Evolutionary conservation across 2,797 vertebrate species (phyloP).

Genomic region (Perodicticus potto): DNA sequence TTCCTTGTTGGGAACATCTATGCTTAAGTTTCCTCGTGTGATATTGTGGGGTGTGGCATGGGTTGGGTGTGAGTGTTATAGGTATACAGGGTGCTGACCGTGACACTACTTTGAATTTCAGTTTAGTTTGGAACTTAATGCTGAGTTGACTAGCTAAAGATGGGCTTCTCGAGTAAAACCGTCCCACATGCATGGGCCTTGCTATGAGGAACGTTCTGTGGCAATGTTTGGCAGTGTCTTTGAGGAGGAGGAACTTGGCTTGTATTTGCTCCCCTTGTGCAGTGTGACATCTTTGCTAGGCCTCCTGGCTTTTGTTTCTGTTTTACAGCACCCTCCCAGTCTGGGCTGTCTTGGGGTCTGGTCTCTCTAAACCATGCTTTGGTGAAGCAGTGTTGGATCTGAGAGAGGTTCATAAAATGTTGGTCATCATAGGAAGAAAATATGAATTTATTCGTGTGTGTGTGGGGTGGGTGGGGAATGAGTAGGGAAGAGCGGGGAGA

Average conservation of each 20-base stretch:
- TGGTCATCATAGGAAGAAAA: not conserved
- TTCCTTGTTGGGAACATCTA: not conserved
- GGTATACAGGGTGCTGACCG: too few species aligned
- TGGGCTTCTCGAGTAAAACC: accelerated
- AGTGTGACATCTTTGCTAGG: accelerated
- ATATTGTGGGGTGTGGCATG: not conserved
- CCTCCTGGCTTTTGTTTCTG: not conserved
- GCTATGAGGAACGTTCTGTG: accelerated
- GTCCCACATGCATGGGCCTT: accelerated
- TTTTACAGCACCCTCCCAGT: not conserved
- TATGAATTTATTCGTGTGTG: accelerated
- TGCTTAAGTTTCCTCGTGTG: not conserved
- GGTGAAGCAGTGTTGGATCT: not conserved
- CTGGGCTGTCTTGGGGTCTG: not conserved
- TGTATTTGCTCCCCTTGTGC: too few species aligned
- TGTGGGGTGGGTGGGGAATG: not conserved
- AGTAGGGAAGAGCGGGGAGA: accelerated
- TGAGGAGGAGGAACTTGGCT: not conserved
- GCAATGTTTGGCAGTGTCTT: not conserved
- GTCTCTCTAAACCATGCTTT: not conserved
- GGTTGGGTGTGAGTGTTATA: not conserved
- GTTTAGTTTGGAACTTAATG: not conserved
- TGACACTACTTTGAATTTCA: not conserved
- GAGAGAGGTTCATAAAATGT: not conserved
- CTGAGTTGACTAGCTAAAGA: not conserved